Conservation (phyloP, 92 coral and sea anemone genomes). For the Scolanthus callimorphus region DNA sequence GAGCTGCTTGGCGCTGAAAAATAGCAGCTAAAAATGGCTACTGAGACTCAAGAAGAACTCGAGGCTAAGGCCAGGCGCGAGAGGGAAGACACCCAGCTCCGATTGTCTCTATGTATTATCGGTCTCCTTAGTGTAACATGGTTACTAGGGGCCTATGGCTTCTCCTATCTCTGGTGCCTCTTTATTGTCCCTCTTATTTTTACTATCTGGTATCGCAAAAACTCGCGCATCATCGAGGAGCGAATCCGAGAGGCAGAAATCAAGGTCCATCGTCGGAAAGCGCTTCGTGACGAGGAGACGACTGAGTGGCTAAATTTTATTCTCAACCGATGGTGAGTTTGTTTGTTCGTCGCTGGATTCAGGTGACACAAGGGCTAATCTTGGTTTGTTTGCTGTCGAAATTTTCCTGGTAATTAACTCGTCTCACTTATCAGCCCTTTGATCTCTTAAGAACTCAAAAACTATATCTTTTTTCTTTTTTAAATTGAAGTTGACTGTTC, state of each 20-base stretch:
- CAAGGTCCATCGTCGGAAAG: slow-evolving; percentile 81
- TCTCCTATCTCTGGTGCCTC: slow-evolving; percentile 70
- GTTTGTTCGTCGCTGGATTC: no score
- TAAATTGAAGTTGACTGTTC: no score
- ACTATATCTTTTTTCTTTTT: no score
- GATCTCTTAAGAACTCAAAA: no score
- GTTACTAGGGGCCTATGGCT: slow-evolving; percentile 75
- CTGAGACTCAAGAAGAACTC: slow-evolving; percentile 28
- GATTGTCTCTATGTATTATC: slow-evolving; percentile 63
- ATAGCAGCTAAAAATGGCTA: slow-evolving; percentile 19
- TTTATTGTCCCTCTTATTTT: slow-evolving; percentile 73
- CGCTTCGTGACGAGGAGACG: slow-evolving; percentile 86
- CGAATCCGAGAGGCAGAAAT: slow-evolving; percentile 78
- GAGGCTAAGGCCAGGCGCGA: slow-evolving; percentile 64
- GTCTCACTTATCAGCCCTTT: no score
- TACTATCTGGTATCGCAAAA: slow-evolving; percentile 83
- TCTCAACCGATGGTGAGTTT: slow-evolving; percentile 82
- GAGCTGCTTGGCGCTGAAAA: no score
- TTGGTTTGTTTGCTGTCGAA: no score
- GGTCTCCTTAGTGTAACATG: slow-evolving; percentile 58
- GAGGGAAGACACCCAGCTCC: slow-evolving; percentile 72
- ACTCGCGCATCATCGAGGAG: slow-evolving; percentile 59
- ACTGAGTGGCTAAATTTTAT: slow-evolving; percentile 95
- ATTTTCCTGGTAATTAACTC: no score
- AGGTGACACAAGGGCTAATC: no score